These are phyloP conservation scores for Cyanocitta stelleri DNA, from an alignment of 2,113 vertebrate genomes.

Conservation along the genomic window DNA sequence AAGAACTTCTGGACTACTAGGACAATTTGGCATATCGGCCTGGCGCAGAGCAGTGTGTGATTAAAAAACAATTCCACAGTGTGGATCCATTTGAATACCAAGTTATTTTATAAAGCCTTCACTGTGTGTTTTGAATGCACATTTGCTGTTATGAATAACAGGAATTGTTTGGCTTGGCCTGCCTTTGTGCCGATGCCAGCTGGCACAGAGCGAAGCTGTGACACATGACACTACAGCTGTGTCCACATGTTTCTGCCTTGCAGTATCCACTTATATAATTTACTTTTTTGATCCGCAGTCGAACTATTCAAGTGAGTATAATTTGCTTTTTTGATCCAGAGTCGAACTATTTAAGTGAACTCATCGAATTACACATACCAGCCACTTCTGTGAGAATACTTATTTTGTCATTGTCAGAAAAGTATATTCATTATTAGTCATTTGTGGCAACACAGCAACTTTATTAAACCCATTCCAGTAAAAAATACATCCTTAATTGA, in stretches of 20 bases:
- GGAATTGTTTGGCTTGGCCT: conserved; percentile 89
- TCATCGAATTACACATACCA: conserved; percentile 86
- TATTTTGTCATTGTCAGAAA: conserved; percentile 75
- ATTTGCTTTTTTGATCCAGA: conserved; percentile 73
- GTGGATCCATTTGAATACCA: conserved; percentile 73
- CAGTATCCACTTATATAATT: conserved; percentile 81
- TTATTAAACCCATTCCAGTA: conserved; percentile 57
- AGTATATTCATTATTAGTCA: conserved; percentile 43
- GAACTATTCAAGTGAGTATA: conserved; percentile 67
- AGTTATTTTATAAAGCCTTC: conserved; percentile 78
- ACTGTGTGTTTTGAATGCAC: conserved; percentile 80
- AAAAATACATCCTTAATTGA: conserved; percentile 67
- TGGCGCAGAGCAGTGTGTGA: conserved; percentile 58
- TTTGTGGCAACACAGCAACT: conserved; percentile 49
- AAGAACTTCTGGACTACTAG: conserved; percentile 59
- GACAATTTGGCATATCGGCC: conserved; percentile 54
- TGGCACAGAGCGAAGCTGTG: conserved; percentile 79
- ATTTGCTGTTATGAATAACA: conserved; percentile 93
- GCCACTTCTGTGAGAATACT: conserved; percentile 81
- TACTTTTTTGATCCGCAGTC: conserved; percentile 82
- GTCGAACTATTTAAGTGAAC: conserved; percentile 79
- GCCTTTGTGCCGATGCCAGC: conserved; percentile 83
- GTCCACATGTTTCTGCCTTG: conserved; percentile 85
- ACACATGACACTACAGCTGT: conserved; percentile 96
- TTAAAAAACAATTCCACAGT: conserved; percentile 71